phyloP scores from a whole-genome alignment of 1,140 invertebrate species.

The Wiebesia pumilae region DNA sequence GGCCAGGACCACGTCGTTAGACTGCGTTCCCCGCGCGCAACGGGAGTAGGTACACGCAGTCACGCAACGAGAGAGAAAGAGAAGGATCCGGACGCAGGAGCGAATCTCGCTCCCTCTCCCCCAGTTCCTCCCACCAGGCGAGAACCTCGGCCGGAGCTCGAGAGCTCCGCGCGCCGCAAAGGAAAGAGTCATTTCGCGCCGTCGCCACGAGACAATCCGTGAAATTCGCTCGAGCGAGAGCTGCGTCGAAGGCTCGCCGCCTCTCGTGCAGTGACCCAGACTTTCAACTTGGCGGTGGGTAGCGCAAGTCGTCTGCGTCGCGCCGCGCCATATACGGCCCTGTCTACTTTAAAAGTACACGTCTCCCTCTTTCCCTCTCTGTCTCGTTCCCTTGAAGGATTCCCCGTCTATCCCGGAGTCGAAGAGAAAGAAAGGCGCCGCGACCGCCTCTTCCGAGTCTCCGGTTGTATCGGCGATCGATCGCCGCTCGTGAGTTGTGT shows the following conservation, averaged over 20 bases:
- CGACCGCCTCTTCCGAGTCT: background rate
- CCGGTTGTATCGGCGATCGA: no score
- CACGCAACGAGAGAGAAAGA: background rate
- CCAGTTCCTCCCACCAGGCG: constrained; percentile 2
- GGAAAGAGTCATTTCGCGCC: constrained; percentile 44
- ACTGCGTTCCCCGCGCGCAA: no score
- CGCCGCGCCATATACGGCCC: constrained; percentile 49
- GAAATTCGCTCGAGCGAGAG: constrained; percentile 34
- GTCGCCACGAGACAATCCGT: constrained; percentile 49
- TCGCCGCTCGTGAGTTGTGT: no score
- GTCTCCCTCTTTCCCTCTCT: background rate
- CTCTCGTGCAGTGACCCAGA: constrained; percentile 50
- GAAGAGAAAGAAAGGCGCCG: background rate
- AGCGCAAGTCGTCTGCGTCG: constrained; percentile 10
- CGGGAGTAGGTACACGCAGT: background rate
- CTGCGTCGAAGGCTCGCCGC: background rate
- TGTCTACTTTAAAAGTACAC: constrained; percentile 6
- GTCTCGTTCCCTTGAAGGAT: background rate
- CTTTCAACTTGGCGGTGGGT: constrained; percentile 49
- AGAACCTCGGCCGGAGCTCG: background rate
- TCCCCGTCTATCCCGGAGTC: background rate
- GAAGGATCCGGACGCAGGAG: constrained; percentile 1
- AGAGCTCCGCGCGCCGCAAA: background rate
- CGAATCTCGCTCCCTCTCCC: constrained; percentile 16
- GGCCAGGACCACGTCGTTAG: no score